Conservation (phyloP, 2,113 vertebrate species). For the Edolisoma coerulescens region DNA sequence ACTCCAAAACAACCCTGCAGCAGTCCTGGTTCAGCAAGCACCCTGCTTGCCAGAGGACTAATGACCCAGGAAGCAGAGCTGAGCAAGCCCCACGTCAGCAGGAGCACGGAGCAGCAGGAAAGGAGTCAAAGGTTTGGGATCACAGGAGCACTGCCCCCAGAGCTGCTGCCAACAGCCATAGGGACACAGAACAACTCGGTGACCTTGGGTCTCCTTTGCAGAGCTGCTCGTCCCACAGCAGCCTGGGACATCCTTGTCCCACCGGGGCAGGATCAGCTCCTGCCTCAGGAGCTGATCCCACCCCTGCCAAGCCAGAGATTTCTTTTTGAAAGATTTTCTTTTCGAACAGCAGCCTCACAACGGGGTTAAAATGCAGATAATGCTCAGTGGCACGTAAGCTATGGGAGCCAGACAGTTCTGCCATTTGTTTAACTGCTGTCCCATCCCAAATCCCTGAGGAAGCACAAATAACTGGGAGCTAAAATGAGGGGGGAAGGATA, state of each 20-base stretch:
- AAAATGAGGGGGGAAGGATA: not conserved
- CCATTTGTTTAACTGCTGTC: constrained; percentile 31
- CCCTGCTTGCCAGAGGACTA: not conserved
- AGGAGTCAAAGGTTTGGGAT: not conserved
- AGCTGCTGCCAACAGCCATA: constrained; percentile 2
- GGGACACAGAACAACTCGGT: not conserved
- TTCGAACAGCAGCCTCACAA: not conserved
- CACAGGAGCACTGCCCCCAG: not conserved
- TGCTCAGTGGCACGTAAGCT: not conserved
- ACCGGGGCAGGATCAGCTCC: fast-evolving
- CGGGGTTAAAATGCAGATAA: not conserved
- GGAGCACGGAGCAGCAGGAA: not conserved
- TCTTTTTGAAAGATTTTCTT: not conserved
- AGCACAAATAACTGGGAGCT: constrained; percentile 22
- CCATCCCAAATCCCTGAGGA: not conserved
- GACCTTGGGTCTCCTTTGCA: not conserved
- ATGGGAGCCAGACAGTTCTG: not conserved
- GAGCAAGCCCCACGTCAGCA: not conserved
- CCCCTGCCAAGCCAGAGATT: not conserved
- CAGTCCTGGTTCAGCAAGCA: not conserved
- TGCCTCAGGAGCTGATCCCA: not conserved
- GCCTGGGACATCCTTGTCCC: not conserved
- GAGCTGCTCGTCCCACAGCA: not conserved
- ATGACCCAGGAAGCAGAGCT: constrained; percentile 13
- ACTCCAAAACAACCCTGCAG: not conserved